These are phyloP conservation scores for Nothobranchius kuhntae DNA, from an alignment of 2,113 vertebrate genomes.

Conservation along the genomic window DNA sequence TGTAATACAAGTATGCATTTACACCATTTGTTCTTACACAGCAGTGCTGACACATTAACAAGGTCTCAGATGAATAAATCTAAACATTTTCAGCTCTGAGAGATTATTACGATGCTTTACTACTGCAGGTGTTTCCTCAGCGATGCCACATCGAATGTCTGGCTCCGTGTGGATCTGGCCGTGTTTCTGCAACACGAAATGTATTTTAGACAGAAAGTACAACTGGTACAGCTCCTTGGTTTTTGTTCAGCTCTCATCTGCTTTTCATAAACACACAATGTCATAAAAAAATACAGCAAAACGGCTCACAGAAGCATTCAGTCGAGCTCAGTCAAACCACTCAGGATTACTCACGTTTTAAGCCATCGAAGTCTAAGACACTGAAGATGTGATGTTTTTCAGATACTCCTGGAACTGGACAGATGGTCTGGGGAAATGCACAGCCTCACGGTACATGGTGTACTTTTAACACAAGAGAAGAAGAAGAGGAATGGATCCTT, in stretches of 20 bases:
- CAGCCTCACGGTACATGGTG: conserved; percentile 59
- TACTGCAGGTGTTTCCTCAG: conserved; percentile 23
- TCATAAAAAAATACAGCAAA: not conserved
- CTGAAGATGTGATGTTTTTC: conserved; percentile 17
- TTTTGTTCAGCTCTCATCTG: conserved; percentile 19
- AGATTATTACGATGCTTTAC: conserved; percentile 14
- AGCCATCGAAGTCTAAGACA: not conserved
- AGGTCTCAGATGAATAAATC: conserved; percentile 41
- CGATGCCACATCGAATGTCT: conserved; percentile 26
- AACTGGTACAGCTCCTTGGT: conserved; percentile 14
- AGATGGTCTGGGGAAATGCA: conserved; percentile 53
- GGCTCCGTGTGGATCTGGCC: conserved; percentile 51
- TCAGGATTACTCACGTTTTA: conserved; percentile 40
- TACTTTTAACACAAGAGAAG: conserved; percentile 59
- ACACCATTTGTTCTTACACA: conserved; percentile 16
- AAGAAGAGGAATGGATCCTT: not conserved
- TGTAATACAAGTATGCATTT: conserved; percentile 2
- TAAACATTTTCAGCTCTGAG: conserved; percentile 24
- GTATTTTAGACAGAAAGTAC: conserved; percentile 37
- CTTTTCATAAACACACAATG: conserved; percentile 16
- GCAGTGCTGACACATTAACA: conserved; percentile 38
- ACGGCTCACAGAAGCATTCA: too few species aligned
- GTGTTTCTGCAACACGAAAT: conserved; percentile 54
- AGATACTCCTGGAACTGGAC: conserved; percentile 18
- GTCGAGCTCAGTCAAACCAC: not conserved